Evolutionary conservation across 2,797 vertebrate species (phyloP).

Genomic region (Apogon hyalosoma): DNA sequence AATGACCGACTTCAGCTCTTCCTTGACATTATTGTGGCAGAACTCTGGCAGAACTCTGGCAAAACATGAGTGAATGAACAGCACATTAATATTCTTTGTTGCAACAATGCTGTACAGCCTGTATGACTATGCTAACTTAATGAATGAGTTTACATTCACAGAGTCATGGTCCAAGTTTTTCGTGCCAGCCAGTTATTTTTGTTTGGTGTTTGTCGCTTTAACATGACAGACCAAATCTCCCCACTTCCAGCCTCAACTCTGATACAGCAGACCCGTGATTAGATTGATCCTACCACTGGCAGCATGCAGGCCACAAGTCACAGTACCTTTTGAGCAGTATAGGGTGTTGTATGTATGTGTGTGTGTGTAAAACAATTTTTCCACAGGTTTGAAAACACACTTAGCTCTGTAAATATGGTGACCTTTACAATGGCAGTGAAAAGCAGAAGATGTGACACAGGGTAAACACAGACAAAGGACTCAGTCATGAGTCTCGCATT

Average conservation of each 20-base stretch:
- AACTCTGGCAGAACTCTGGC: constrained; percentile 2
- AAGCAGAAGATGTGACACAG: constrained; percentile 34
- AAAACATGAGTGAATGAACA: constrained; percentile 16
- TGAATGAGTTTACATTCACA: constrained; percentile 44
- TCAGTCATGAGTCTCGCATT: constrained; percentile 19
- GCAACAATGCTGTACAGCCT: constrained; percentile 10
- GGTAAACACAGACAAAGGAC: constrained; percentile 22
- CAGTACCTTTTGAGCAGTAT: constrained; percentile 22
- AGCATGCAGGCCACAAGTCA: constrained; percentile 43
- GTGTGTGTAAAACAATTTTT: constrained; percentile 32
- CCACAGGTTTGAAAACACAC: constrained; percentile 32
- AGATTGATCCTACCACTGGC: constrained; percentile 57
- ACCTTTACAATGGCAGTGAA: constrained; percentile 24
- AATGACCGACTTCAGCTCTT: constrained; percentile 22
- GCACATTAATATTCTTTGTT: constrained; percentile 10
- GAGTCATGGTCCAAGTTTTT: constrained; percentile 31
- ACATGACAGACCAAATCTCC: constrained; percentile 58
- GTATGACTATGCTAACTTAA: constrained; percentile 16
- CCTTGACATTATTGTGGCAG: constrained; percentile 22
- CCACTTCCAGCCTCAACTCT: constrained; percentile 47
- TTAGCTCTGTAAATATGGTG: constrained; percentile 15
- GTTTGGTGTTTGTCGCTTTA: constrained; percentile 53
- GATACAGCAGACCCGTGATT: constrained; percentile 61
- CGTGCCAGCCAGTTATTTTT: constrained; percentile 50
- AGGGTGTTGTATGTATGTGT: background rate